phyloP scores from a whole-genome alignment of 2,888 invertebrate genomes.

The Erpobdella octoculata region DNA sequence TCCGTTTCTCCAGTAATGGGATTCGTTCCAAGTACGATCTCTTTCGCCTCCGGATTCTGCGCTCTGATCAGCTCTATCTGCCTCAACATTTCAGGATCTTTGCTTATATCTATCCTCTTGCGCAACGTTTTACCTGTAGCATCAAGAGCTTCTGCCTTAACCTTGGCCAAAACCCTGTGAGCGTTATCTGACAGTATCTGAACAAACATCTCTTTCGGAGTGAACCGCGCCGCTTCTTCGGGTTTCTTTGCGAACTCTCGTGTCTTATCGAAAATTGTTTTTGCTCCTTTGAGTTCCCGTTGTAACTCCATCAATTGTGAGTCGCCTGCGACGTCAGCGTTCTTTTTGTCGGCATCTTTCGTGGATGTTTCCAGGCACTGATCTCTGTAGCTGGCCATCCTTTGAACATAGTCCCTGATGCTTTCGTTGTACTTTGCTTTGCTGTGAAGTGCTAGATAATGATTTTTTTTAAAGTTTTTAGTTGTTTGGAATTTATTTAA shows the following conservation, averaged over 20 bases:
- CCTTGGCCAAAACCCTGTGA: neutral
- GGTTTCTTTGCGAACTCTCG: no score
- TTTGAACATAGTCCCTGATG: neutral
- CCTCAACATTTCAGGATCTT: neutral
- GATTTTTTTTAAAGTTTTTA: no score
- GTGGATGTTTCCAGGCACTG: neutral
- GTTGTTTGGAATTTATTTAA: no score
- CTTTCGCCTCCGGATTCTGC: neutral
- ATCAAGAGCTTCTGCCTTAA: neutral
- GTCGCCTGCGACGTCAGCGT: no score
- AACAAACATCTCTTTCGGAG: neutral
- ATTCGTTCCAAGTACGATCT: neutral
- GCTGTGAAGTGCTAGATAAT: neutral
- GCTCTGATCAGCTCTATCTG: neutral
- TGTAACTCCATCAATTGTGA: no score
- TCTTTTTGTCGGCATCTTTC: no score
- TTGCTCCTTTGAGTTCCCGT: no score
- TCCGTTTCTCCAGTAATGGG: neutral
- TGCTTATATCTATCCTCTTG: neutral
- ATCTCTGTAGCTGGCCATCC: neutral
- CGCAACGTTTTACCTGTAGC: neutral
- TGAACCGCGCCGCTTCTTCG: neutral
- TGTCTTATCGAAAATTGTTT: neutral
- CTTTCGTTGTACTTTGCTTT: neutral
- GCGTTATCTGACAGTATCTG: neutral